Evolutionary conservation across 2,113 vertebrate genomes (phyloP), one percentile per base, ranked within the genome.

Genomic region (Erythrocebus patas): DNA sequence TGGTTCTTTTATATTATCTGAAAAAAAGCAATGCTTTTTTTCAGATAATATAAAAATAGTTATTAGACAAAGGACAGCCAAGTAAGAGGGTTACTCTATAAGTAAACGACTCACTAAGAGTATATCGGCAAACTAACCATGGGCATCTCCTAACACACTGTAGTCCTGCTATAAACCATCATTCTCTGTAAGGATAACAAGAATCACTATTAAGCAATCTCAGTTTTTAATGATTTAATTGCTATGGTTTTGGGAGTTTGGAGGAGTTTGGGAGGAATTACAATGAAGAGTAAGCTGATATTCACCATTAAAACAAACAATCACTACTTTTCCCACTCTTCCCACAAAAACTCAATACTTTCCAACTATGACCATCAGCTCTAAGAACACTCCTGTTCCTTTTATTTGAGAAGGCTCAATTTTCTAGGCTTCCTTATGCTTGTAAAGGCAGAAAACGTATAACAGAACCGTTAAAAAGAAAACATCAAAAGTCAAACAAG

Each of bases 401-500:
- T 96, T 95, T 68, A 93, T 52, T 55, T 64, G 23, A 68, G 88
- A 89, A 72, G 61, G 81, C 55, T 94, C 86, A 79, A 75, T 87
- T 97, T 98, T 91, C 76, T 83, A 91, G 95, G 59, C n/a, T 35
- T 89, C 23, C 20, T 92, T 92, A 95, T 84, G 20, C 55, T n/a
- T 81, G 22, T 35, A 85, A 73, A 73, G 10, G 72, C 72, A 73
- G n/a, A 93, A 91, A 52, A 79, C 30, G 43, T 96, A 73, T 35
- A 93, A 52, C 17, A 94, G 91, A 88, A 86, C 23, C 85, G 82
- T 91, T 82, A 76, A 89, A 83, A 94, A 68, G 35, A 95, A 96
- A 89, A 38, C n/a, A 76, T 72, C 32, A 91, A 82, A 89, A 93
- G 88, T 81, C 72, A 97, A 96, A 97, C 16, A 91, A 93, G 82